Percentiles rank a stretch among this genome's conserved stretches.
phyloP scores from a whole-genome alignment of 2,797 vertebrate genomes.

The Phoebastria nigripes region DNA sequence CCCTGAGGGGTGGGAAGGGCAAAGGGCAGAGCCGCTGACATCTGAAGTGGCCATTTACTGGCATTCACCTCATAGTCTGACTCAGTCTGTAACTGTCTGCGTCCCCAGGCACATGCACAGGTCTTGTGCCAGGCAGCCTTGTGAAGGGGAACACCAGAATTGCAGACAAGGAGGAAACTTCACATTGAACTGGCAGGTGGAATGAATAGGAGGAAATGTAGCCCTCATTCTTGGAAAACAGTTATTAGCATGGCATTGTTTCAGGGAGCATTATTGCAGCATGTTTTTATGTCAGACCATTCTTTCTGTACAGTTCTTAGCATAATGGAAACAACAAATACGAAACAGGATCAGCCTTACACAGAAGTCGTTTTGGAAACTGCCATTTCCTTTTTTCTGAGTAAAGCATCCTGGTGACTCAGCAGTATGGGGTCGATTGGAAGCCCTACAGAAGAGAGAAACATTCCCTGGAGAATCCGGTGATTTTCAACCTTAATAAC shows the following conservation, averaged over 20 bases:
- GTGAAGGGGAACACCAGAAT: not conserved
- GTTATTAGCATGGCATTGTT: not conserved
- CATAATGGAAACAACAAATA: not conserved
- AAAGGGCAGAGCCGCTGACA: not conserved
- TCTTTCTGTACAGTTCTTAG: not conserved
- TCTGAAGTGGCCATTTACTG: not conserved
- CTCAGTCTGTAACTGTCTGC: accelerated
- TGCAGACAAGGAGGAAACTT: accelerated
- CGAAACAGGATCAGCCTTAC: not conserved
- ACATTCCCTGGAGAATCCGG: not conserved
- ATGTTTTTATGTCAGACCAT: not conserved
- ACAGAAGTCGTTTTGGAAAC: not conserved
- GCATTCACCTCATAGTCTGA: not conserved
- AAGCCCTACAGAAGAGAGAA: not conserved
- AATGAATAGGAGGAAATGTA: not conserved
- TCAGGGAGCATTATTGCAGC: not conserved
- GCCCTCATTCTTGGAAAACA: not conserved
- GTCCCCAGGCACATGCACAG: not conserved
- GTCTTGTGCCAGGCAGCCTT: not conserved
- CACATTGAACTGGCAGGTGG: not conserved
- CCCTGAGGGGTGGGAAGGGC: not conserved
- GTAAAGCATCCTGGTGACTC: conserved; percentile 3
- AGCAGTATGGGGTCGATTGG: not conserved
- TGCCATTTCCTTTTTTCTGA: not conserved
- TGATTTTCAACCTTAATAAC: not conserved